phyloP scores from a whole-genome alignment of 2,797 vertebrate species.

The Sciaenops ocellatus region DNA sequence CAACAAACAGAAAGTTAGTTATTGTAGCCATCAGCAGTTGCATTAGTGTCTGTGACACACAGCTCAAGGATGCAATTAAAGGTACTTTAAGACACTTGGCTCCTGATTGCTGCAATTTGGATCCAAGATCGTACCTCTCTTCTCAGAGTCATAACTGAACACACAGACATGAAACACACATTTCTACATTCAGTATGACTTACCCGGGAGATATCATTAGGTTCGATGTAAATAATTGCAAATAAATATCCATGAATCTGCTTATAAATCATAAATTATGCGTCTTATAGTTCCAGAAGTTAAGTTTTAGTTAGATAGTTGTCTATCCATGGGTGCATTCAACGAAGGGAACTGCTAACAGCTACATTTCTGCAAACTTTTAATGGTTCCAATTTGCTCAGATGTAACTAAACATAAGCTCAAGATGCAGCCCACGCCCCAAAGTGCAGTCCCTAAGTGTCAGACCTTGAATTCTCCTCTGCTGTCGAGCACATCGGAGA shows the following conservation, averaged over 20 bases:
- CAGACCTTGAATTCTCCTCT: neutral
- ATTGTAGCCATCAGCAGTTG: neutral
- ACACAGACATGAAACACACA: neutral
- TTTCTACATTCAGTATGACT: neutral
- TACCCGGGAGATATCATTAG: neutral
- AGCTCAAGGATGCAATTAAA: neutral
- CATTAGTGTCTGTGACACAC: neutral
- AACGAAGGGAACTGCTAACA: neutral
- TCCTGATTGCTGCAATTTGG: conserved; percentile 2
- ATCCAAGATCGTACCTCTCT: neutral
- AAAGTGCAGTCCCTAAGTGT: too few species aligned
- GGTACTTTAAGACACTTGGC: neutral
- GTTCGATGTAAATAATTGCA: neutral
- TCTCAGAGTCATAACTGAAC: neutral
- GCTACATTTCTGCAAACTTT: conserved; percentile 1
- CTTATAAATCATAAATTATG: neutral
- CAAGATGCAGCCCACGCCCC: neutral
- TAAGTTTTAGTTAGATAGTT: neutral
- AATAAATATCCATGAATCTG: neutral
- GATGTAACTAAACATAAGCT: neutral
- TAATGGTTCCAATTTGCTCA: neutral
- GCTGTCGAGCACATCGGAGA: neutral
- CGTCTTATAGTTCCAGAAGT: neutral
- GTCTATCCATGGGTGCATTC: neutral
- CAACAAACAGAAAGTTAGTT: neutral